Base-by-base conservation (phyloP, 2,888 invertebrate species). In the Biston stratarius region DNA sequence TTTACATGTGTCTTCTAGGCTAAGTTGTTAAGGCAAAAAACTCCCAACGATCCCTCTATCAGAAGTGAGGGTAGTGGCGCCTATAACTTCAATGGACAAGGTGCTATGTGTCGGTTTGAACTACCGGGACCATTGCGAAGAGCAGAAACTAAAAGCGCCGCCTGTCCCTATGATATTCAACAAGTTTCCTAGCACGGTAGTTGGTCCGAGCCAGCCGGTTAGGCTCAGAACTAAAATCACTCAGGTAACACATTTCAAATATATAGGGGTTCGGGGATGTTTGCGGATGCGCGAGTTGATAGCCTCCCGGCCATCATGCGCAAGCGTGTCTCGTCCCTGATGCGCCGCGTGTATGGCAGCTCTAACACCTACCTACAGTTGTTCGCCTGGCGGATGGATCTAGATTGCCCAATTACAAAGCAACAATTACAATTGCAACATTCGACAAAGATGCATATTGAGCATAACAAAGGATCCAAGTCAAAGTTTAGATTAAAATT, bases 41-140 rank as follows among this genome's bases (percentile, higher is more conserved):
- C 81, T 83, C 3, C 47, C 79, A 11, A 56, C 73, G 0, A 74
- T 86, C 36, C 78, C 90, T 0, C 83, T 96, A 8, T 87, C 94
- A 0, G 91, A 95, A 0, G 95, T 97, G 0, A 90, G 89, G 0
- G 87, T 97, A 3, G 83, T 96, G 52, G 95, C 98, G 0, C 98
- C 98, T 0, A 94, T 98, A 15, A 95, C 95, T 1, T 95, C 96
- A 36, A 96, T 97, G 66, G 97, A 98, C 79, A 98, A 98, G 87
- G 95, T 98, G 0, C 94, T 97, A 0, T 98, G 98, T 81, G 95
- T 98, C 12, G 98, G 97, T 0, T 94, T 98, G 67, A 98, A 98
- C 87, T 98, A 98, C 87, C 84, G 92, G 61, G 98, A 98, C 48
- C 98, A 98, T 80, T 98, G 98, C 78, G 94, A 95, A 60, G 98